These are phyloP conservation scores for Xylocampa areola DNA, from an alignment of 2,888 invertebrate genomes.

Conservation along the genomic window DNA sequence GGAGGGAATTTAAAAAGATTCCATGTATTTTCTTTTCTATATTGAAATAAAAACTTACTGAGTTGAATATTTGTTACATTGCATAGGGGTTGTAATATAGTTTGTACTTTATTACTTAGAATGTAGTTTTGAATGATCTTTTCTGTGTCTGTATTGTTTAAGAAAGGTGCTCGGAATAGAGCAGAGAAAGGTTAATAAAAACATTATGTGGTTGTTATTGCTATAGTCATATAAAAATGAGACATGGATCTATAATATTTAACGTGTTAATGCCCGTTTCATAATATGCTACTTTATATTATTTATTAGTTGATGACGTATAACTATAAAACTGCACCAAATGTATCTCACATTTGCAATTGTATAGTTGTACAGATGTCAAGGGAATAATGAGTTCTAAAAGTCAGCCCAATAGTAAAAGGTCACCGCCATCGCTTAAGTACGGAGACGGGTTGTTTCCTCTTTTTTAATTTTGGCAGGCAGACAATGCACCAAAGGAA, in stretches of 20 bases:
- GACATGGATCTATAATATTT: no score
- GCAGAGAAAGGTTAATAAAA: background rate
- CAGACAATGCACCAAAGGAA: constrained; percentile 88
- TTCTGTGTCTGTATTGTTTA: constrained; percentile 45
- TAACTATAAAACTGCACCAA: no score
- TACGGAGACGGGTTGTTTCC: constrained; percentile 80
- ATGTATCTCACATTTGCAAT: no score
- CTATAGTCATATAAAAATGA: no score
- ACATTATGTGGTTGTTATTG: background rate
- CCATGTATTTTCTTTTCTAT: constrained; percentile 78
- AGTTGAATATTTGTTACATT: constrained; percentile 45
- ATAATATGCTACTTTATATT: no score
- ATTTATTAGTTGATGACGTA: no score
- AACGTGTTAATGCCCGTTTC: no score
- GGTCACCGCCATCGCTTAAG: constrained; percentile 79
- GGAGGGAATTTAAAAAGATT: constrained; percentile 84
- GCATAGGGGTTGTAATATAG: constrained; percentile 29
- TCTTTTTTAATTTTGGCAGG: constrained; percentile 87
- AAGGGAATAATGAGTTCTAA: constrained; percentile 48
- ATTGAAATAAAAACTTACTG: constrained; percentile 61
- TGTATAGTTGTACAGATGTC: constrained; percentile 12
- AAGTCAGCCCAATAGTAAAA: constrained; percentile 63
- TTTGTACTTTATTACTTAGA: constrained; percentile 47
- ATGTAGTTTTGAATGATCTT: constrained; percentile 56
- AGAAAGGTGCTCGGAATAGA: no score